These are phyloP conservation scores for Chesias legatella DNA, from an alignment of 2,888 invertebrate genomes.

Conservation along the genomic window DNA sequence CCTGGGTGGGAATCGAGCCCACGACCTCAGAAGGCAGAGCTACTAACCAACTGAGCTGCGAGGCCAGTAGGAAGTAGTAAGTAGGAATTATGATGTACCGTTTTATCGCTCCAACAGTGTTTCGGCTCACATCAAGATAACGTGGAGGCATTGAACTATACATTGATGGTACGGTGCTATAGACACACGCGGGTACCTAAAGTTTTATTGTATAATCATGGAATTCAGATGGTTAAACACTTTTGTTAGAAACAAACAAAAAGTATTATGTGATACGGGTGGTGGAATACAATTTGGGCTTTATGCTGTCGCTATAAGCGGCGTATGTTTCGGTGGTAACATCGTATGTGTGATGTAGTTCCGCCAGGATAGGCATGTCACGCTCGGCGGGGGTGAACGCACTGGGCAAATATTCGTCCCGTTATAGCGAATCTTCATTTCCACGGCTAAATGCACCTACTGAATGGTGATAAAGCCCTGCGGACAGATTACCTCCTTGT, in stretches of 20 bases:
- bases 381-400: constrained; percentile 62
- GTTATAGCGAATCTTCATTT: constrained; percentile 47
- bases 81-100: too few relatives aligned
- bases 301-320: constrained; percentile 14
- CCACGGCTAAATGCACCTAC: constrained; percentile 15
- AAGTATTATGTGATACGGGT: constrained; percentile 1
- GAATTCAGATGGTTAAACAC: constrained; percentile 48
- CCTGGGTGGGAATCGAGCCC: too few relatives aligned
- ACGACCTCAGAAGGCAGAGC: too few relatives aligned
- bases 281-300: constrained; percentile 9
- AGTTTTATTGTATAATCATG: constrained; percentile 51
- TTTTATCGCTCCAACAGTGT: constrained; percentile 10
- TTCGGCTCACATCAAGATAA: constrained; percentile 16
- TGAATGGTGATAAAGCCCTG: constrained; percentile 1
- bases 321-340: constrained; percentile 2
- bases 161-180: constrained; percentile 42
- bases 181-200: constrained; percentile 28
- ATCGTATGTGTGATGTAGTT: constrained; percentile 38
- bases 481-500: too few relatives aligned
- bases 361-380: constrained; percentile 63
- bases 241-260: constrained; percentile 8
- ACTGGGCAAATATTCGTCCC: constrained; percentile 57
- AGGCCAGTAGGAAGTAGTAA: too few relatives aligned
- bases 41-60: too few relatives aligned
- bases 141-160: constrained; percentile 46